Conservation (phyloP, 2,797 vertebrate genomes). For the Leuciscus waleckii region DNA sequence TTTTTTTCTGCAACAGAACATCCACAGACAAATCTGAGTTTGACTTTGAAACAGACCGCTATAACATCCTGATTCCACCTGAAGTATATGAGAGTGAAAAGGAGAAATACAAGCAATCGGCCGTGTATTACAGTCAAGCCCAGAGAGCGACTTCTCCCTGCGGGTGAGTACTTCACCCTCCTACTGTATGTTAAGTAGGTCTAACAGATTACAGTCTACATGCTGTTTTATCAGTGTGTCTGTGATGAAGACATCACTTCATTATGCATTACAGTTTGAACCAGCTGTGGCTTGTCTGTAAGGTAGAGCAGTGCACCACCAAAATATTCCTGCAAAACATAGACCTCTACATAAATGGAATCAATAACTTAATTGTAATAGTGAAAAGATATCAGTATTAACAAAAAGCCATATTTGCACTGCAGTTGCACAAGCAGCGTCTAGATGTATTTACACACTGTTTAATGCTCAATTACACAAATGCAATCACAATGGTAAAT, state of each 20-base stretch:
- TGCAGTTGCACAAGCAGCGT: not conserved
- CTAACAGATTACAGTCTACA: not conserved
- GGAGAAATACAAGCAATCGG: slow-evolving; percentile 77
- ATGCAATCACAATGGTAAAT: not conserved
- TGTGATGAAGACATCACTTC: not conserved
- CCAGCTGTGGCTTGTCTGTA: not conserved
- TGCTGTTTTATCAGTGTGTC: not conserved
- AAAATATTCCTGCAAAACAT: not conserved
- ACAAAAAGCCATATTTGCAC: not conserved
- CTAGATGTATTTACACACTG: not conserved
- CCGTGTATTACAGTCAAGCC: slow-evolving; percentile 75
- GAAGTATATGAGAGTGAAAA: slow-evolving; percentile 78
- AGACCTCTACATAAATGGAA: not conserved
- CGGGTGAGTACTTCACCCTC: slow-evolving; percentile 74
- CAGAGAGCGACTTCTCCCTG: slow-evolving; percentile 86
- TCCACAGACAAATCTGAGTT: slow-evolving; percentile 81
- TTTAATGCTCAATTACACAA: not conserved
- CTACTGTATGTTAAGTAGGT: not conserved
- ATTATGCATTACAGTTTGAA: not conserved
- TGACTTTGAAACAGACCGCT: slow-evolving; percentile 88
- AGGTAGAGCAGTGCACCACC: not conserved
- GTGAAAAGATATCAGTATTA: not conserved
- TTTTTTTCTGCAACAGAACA: slow-evolving; percentile 64
- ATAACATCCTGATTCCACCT: slow-evolving; percentile 89
- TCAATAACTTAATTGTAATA: not conserved